These are phyloP conservation scores for Xestia sexstrigata DNA, from an alignment of 2,888 invertebrate species.

Conservation along the genomic window DNA sequence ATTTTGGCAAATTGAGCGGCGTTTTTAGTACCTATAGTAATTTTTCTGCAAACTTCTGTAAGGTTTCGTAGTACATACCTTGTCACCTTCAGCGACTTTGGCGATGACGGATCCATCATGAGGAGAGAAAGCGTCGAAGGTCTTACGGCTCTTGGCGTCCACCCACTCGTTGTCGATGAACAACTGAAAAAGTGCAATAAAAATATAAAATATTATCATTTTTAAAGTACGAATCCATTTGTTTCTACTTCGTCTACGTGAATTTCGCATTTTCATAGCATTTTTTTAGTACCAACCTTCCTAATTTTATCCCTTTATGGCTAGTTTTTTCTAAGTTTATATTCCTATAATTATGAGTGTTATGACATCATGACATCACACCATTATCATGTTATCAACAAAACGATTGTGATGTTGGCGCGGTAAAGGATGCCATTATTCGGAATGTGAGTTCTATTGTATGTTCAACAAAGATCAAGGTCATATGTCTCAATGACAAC, in stretches of 20 bases:
- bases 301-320: not conserved
- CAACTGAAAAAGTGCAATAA: slow-evolving; percentile 68
- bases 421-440: slow-evolving; percentile 5
- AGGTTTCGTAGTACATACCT: slow-evolving; percentile 86
- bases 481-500: not conserved
- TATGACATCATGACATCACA: slow-evolving; percentile 29
- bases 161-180: slow-evolving; percentile 88
- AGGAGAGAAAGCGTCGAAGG: slow-evolving; percentile 95
- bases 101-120: slow-evolving; percentile 93
- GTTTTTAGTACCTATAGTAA: not conserved
- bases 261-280: not conserved
- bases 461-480: slow-evolving; percentile 4
- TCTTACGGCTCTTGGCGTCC: slow-evolving; percentile 95
- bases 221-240: not conserved
- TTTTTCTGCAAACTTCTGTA: not conserved
- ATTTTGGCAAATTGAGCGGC: not conserved
- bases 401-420: not conserved
- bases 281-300: not conserved
- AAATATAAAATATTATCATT: not conserved
- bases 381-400: not conserved
- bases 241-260: not conserved
- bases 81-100: slow-evolving; percentile 95
- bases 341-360: slow-evolving; percentile 1
- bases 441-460: not conserved
- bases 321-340: no score